Percentiles rank a stretch among this genome's conserved stretches.
phyloP scores from a whole-genome alignment of 2,113 vertebrate species.

The Grus americana region DNA sequence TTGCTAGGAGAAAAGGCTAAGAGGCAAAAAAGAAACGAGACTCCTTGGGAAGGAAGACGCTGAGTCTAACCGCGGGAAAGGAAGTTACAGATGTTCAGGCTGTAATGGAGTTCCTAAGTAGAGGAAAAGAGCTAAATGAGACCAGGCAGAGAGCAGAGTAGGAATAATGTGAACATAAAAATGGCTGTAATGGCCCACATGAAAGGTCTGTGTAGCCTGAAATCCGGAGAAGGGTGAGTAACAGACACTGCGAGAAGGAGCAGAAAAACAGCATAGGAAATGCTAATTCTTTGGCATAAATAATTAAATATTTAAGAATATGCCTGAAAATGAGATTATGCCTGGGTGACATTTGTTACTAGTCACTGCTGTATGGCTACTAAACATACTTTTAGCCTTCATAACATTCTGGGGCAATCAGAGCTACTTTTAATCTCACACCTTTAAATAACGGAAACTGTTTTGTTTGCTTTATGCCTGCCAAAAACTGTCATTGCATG shows the following conservation, averaged over 20 bases:
- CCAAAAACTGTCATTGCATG: neutral
- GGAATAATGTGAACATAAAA: neutral
- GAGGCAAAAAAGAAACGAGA: neutral
- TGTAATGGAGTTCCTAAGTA: neutral
- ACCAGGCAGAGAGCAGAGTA: neutral
- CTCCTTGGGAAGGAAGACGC: neutral
- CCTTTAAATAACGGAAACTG: neutral
- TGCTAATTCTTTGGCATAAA: neutral
- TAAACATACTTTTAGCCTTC: neutral
- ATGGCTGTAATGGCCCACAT: neutral
- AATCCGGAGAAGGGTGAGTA: neutral
- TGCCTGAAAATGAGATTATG: neutral
- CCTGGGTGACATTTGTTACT: neutral
- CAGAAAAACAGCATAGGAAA: neutral
- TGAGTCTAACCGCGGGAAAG: neutral
- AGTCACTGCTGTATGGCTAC: neutral
- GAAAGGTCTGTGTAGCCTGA: neutral
- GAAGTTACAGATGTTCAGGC: neutral
- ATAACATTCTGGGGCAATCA: neutral
- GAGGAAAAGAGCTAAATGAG: constrained; percentile 25
- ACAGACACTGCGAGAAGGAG: neutral
- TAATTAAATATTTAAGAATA: neutral
- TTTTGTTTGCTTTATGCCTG: neutral
- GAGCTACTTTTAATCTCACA: neutral
- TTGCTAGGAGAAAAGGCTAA: neutral